Evolutionary conservation across 1,140 invertebrate species (phyloP).

Genomic region (Lysiphlebus fabarum): DNA sequence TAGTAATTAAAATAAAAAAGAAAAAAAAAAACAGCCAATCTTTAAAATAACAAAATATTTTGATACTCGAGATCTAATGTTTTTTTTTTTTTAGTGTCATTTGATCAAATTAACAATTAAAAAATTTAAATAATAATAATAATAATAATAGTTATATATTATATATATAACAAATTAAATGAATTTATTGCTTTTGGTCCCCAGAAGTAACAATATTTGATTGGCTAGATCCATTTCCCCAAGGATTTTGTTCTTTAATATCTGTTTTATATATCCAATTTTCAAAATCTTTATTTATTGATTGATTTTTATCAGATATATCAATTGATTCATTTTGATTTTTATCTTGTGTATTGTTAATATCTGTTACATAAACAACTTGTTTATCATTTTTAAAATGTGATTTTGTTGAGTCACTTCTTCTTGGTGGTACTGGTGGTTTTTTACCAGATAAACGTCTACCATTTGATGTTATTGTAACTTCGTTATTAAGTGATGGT

Average conservation of each 20-base stretch:
- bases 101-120: background rate
- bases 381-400: slow-evolving; percentile 39
- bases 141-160: slow-evolving; percentile 17
- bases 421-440: slow-evolving; percentile 49
- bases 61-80: background rate
- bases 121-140: slow-evolving; percentile 10
- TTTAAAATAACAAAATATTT: background rate
- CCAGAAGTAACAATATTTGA: slow-evolving; percentile 38
- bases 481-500: slow-evolving; percentile 27
- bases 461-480: slow-evolving; percentile 45
- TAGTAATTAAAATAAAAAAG: too few species aligned
- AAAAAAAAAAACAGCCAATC: background rate
- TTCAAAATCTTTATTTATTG: slow-evolving; percentile 36
- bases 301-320: background rate
- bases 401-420: slow-evolving; percentile 39
- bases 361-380: slow-evolving; percentile 51
- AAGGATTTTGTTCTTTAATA: slow-evolving; percentile 42
- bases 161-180: too few species aligned
- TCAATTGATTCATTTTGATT: slow-evolving; percentile 13
- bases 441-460: slow-evolving; percentile 44
- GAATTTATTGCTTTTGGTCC: slow-evolving; percentile 38
- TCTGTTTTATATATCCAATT: slow-evolving; percentile 43
- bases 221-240: slow-evolving; percentile 41
- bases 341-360: slow-evolving; percentile 35
- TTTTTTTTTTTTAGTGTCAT: too few species aligned